Conservation (phyloP, 2,888 invertebrate genomes). For the Apodemia mormo region DNA sequence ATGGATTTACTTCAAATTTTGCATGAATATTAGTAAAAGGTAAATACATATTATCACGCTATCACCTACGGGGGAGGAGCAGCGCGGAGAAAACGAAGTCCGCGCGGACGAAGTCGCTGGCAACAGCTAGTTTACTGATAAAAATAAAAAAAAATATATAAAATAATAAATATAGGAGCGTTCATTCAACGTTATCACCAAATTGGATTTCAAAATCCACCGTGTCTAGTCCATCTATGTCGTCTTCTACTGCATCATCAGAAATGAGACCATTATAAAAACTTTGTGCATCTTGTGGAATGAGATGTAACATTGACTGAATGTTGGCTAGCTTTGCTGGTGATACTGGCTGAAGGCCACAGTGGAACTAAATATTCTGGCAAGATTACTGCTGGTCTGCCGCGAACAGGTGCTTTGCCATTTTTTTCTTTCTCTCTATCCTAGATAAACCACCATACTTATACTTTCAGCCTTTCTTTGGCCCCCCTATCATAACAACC, state of each 20-base stretch:
- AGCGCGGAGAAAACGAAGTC: too few species aligned
- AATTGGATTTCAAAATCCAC: too few species aligned
- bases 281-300: slow-evolving; percentile 33
- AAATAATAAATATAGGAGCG: too few species aligned
- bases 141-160: too few species aligned
- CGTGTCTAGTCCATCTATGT: too few species aligned
- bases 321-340: slow-evolving; percentile 36
- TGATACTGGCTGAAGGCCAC: slow-evolving; percentile 33
- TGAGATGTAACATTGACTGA: slow-evolving; percentile 28
- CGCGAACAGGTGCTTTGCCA: slow-evolving; percentile 19
- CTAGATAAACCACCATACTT: slow-evolving; percentile 3
- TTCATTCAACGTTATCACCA: too few species aligned
- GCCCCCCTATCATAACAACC: not conserved
- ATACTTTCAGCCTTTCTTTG: slow-evolving; percentile 1
- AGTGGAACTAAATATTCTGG: slow-evolving; percentile 30
- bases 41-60: too few species aligned
- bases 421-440: not conserved
- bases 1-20: too few species aligned
- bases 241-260: slow-evolving; percentile 35
- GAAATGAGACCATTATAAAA: slow-evolving; percentile 25
- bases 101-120: too few species aligned
- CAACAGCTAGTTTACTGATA: too few species aligned
- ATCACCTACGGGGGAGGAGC: too few species aligned
- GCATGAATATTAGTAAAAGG: too few species aligned
- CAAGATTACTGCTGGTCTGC: not conserved